Evolutionary conservation across 2,888 invertebrate genomes (phyloP), one percentile per base, ranked within the genome.

Genomic region (Amblyjoppa fuscipennis): DNA sequence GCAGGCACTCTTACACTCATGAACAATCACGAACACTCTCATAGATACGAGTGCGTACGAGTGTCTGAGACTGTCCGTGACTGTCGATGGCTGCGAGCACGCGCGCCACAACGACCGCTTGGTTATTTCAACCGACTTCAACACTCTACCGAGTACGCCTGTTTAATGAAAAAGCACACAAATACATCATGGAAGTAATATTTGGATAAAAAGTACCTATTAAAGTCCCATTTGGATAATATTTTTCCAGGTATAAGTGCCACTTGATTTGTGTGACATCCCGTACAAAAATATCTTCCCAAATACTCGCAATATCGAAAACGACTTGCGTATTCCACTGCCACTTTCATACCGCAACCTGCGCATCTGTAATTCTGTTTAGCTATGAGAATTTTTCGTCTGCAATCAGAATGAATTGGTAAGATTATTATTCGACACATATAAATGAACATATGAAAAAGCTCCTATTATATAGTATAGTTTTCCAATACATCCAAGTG

Each of bases 261-360:
- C 81, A 96, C 95, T 92, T 97, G 96, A 93, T 97, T 97, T 34
- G 96, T 96, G 94, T 98, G 98, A 93, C 98, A 98, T 68, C 97
- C 97, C 13, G 97, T 97, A 92, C 98, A 98, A 94, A 98, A 97
- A 94, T 97, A 97, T 91, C 97, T 96, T 11, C 98, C 98, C 85
- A 97, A 94, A 94, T 98, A 98, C 90, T 97, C 96, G 93, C 98
- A 98, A 91, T 97, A 98, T 20, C 98, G 96, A 94, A 97, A 97
- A 89, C 96, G 95, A 83, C 96, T 96, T 13, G 97, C 96, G 92
- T 97, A 97, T 87, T 96, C 96, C 5, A 95, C 95, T 2, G 97
- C 96, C 6, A 98, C 97, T 91, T 96, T 96, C 95, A 97, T 97
- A 0, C 98, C 97, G 94, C 98, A 98, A 3, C 98, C 98, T 61